phyloP scores from a whole-genome alignment of 2,888 invertebrate genomes.

The Erpobdella octoculata region DNA sequence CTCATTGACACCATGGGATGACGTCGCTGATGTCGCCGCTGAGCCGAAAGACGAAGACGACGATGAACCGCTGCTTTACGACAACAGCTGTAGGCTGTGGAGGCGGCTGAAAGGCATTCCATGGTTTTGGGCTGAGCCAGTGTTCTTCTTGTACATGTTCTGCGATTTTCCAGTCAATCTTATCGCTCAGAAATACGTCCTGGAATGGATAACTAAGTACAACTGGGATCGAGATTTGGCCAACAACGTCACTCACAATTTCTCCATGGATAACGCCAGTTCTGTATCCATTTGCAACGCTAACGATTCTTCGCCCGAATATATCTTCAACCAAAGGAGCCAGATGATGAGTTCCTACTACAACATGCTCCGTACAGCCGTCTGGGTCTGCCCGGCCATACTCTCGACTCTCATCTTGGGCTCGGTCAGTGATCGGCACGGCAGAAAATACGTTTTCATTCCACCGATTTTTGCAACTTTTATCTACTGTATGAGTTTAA shows the following conservation, averaged over 20 bases:
- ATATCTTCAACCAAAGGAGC: conserved; percentile 8
- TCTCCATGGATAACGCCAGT: neutral
- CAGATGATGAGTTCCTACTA: conserved; percentile 24
- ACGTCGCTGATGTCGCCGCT: no score
- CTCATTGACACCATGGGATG: no score
- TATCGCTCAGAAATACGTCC: conserved; percentile 8
- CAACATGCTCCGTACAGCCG: conserved; percentile 10
- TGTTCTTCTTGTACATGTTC: conserved; percentile 17
- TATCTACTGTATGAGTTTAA: neutral
- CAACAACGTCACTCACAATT: conserved; percentile 21
- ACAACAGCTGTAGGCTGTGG: neutral
- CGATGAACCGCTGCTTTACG: neutral
- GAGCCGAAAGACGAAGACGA: no score
- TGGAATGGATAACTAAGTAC: conserved; percentile 13
- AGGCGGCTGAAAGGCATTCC: neutral
- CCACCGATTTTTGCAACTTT: conserved; percentile 32
- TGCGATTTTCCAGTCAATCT: conserved; percentile 21
- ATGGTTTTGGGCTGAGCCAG: conserved; percentile 20
- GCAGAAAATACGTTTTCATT: conserved; percentile 33
- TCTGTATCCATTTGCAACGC: neutral
- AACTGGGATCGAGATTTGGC: conserved; percentile 16
- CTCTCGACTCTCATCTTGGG: conserved; percentile 31
- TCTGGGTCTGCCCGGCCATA: conserved; percentile 30
- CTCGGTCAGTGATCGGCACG: conserved; percentile 33
- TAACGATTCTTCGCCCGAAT: conserved; percentile 6